These are phyloP conservation scores for Ophraella communa DNA, from an alignment of 2,888 invertebrate genomes.

Conservation along the genomic window DNA sequence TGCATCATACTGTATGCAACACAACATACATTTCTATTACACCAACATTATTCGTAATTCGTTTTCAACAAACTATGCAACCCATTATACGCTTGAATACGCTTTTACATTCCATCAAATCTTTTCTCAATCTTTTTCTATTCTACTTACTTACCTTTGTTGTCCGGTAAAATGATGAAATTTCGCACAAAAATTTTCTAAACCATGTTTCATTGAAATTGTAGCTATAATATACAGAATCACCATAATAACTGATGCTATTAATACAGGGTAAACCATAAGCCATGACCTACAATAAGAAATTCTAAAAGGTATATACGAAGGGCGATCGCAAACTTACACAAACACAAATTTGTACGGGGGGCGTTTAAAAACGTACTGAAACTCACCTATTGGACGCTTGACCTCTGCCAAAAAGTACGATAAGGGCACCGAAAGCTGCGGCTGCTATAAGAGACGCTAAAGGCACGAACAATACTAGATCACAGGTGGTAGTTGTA, in stretches of 20 bases:
- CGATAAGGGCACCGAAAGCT: constrained; percentile 40
- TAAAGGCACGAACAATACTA: constrained; percentile 46
- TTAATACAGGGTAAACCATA: constrained; percentile 47
- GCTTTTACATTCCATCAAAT: too few species aligned
- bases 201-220: constrained; percentile 38
- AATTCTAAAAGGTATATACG: background rate
- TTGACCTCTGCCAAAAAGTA: constrained; percentile 40
- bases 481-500: constrained; percentile 40
- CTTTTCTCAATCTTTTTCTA: too few species aligned
- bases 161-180: constrained; percentile 44
- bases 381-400: background rate
- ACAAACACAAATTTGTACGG: too few species aligned
- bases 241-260: constrained; percentile 38
- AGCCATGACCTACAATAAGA: constrained; percentile 46
- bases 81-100: too few species aligned
- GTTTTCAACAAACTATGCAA: too few species aligned
- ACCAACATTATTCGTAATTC: too few species aligned
- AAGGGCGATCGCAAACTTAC: background rate
- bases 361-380: background rate
- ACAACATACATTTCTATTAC: too few species aligned
- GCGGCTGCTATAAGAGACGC: constrained; percentile 47
- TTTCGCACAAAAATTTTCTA: constrained; percentile 45
- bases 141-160: constrained; percentile 40
- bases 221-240: constrained; percentile 36
- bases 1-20: too few species aligned